phyloP scores from a whole-genome alignment of 2,797 vertebrate species.

The Pipistrellus pipistrellus region DNA sequence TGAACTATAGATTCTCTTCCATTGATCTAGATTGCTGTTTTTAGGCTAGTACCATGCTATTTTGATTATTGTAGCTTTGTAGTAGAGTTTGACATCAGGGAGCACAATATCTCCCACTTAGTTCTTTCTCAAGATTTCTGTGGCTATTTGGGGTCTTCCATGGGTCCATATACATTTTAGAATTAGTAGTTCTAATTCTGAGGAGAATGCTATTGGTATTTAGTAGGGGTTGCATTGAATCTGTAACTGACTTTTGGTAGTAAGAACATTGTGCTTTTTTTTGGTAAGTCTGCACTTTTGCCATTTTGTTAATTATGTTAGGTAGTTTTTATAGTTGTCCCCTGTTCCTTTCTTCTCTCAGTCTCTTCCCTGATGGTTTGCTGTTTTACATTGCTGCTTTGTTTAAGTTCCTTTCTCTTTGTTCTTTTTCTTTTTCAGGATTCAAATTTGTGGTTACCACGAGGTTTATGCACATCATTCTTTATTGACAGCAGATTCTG shows the following conservation, averaged over 20 bases:
- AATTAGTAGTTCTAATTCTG: background rate
- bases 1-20: background rate
- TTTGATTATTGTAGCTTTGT: background rate
- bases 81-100: background rate
- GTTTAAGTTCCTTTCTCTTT: background rate
- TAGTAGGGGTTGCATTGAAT: background rate
- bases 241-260: background rate
- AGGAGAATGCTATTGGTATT: background rate
- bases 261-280: background rate
- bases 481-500: background rate
- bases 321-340: background rate
- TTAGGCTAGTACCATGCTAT: background rate
- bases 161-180: background rate
- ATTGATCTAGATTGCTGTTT: background rate
- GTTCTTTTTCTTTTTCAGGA: background rate
- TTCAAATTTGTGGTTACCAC: background rate
- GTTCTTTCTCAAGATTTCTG: background rate
- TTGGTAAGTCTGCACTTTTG: background rate
- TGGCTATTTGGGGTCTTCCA: background rate
- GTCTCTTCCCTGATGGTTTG: background rate
- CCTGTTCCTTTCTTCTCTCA: background rate
- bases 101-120: background rate
- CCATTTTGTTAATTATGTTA: background rate
- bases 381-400: background rate
- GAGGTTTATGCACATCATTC: background rate